A percentile compares a stretch with the other conserved stretches of the same genome.
Conservation (phyloP, 2,888 invertebrate species). For the Andrena flavipes region DNA sequence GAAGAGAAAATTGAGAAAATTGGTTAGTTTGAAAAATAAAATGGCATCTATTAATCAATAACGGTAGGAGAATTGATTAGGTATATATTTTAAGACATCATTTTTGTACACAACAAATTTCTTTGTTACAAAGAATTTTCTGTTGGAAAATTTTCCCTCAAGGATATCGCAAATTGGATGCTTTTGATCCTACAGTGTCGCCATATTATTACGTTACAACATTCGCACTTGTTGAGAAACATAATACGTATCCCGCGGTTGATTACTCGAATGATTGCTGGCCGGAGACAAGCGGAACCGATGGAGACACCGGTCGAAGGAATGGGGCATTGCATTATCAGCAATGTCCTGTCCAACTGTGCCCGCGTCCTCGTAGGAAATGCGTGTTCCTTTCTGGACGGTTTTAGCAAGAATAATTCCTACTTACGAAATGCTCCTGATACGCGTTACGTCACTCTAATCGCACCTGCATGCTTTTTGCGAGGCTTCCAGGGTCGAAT, state of each 20-base stretch:
- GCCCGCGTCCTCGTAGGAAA: background rate
- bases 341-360: slow-evolving; percentile 19
- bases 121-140: too few relatives aligned
- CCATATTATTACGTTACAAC: background rate
- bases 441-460: too few relatives aligned
- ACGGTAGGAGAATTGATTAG: too few relatives aligned
- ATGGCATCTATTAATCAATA: too few relatives aligned
- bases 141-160: background rate
- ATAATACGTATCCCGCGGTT: slow-evolving; percentile 24
- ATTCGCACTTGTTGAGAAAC: slow-evolving; percentile 29
- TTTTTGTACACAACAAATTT: too few relatives aligned
- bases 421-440: too few relatives aligned
- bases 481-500: too few relatives aligned
- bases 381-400: background rate
- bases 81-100: too few relatives aligned
- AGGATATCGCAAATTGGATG: background rate
- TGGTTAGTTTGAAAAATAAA: too few relatives aligned
- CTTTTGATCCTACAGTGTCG: background rate
- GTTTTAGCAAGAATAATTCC: background rate
- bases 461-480: too few relatives aligned
- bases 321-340: slow-evolving; percentile 16
- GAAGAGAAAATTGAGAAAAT: too few relatives aligned
- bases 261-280: slow-evolving; percentile 49
- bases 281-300: slow-evolving; percentile 29
- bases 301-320: slow-evolving; percentile 1